These are phyloP conservation scores for Siphlonurus alternatus DNA, from an alignment of 2,888 invertebrate species.

Conservation along the genomic window DNA sequence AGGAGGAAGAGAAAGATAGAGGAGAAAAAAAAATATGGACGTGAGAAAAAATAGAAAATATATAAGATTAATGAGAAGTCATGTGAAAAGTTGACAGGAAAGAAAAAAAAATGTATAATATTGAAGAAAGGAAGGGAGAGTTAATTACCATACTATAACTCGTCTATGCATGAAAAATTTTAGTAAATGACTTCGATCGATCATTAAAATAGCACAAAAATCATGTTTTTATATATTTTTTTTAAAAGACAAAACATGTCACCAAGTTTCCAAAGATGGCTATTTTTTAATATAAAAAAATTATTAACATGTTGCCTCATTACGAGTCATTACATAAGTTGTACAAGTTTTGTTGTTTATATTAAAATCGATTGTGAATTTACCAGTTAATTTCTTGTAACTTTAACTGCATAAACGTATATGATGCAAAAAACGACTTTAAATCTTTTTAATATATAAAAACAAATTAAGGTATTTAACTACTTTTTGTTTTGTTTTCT, in stretches of 20 bases:
- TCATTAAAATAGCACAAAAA: background rate
- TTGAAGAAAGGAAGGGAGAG: background rate
- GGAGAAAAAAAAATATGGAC: background rate
- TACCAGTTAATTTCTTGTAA: background rate
- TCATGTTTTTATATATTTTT: background rate
- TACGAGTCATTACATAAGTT: background rate
- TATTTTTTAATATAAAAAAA: background rate
- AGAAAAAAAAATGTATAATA: background rate
- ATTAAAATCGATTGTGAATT: background rate
- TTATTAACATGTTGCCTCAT: background rate
- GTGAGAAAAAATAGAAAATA: background rate
- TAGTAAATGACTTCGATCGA: background rate
- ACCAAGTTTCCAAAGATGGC: background rate
- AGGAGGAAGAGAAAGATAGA: background rate
- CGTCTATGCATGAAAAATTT: background rate
- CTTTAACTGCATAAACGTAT: too few species aligned
- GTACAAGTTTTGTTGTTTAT: background rate
- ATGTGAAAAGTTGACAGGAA: slow-evolving; percentile 1
- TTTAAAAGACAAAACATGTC: background rate
- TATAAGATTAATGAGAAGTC: slow-evolving; percentile 1
- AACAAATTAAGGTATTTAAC: too few species aligned
- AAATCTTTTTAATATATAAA: too few species aligned
- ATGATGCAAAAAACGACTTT: too few species aligned
- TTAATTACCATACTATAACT: background rate
- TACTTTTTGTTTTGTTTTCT: too few species aligned